Evolutionary conservation across 2,797 vertebrate genomes (phyloP).

Genomic region (Florisuga fusca): DNA sequence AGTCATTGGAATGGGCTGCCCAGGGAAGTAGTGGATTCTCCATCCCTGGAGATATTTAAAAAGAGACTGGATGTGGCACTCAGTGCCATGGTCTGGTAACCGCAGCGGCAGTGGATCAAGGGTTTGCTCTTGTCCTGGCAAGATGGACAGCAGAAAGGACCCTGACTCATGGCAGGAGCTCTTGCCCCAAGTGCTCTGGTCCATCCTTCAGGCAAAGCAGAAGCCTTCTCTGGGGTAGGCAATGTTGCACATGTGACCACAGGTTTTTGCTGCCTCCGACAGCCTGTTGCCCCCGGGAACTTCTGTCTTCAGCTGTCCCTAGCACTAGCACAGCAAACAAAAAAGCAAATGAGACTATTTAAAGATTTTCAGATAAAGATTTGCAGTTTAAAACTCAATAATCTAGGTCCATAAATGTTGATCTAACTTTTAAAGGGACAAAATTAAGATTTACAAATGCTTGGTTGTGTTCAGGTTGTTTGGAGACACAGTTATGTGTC

Average conservation of each 20-base stretch:
- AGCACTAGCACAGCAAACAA: neutral
- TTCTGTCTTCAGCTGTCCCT: neutral
- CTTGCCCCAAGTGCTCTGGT: neutral
- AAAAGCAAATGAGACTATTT: neutral
- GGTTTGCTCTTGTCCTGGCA: neutral
- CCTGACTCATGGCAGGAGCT: neutral
- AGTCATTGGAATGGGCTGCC: too few relatives aligned
- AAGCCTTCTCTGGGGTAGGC: fast-evolving
- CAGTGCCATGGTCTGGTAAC: too few relatives aligned
- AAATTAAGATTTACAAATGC: neutral
- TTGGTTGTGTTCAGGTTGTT: neutral
- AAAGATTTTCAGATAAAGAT: neutral
- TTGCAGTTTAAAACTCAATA: neutral
- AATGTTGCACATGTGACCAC: fast-evolving
- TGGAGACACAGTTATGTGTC: neutral
- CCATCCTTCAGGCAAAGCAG: neutral
- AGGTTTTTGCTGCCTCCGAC: neutral
- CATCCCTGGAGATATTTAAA: too few relatives aligned
- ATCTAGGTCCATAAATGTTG: neutral
- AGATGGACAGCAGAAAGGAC: neutral
- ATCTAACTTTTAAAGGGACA: neutral
- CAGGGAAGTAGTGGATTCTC: too few relatives aligned
- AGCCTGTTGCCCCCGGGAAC: neutral
- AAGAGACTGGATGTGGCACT: too few relatives aligned
- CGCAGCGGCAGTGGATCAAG: too few relatives aligned